Evolutionary conservation across 2,797 vertebrate species (phyloP).

Genomic region (Orestias chungarensis): DNA sequence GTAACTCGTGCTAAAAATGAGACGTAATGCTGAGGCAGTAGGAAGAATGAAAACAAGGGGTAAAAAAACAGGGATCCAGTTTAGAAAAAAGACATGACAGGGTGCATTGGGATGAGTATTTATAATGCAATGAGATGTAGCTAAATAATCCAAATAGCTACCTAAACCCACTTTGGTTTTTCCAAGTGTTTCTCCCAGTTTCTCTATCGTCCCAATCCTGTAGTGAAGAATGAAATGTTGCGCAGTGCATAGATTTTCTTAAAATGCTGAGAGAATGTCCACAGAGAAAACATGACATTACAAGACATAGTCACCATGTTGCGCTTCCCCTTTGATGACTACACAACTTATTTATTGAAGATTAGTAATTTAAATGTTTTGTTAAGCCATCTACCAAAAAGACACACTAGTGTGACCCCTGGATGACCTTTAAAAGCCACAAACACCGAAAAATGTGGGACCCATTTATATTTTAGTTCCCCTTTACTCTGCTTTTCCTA

Average conservation of each 20-base stretch:
- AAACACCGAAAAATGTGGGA: background rate
- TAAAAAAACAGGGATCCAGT: constrained; percentile 3
- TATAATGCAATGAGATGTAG: constrained; percentile 17
- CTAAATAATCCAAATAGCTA: constrained; percentile 29
- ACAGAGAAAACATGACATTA: constrained; percentile 12
- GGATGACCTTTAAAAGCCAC: background rate
- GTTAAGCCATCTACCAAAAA: constrained; percentile 4
- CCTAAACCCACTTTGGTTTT: constrained; percentile 28
- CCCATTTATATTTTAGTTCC: background rate
- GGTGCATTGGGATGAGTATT: constrained; percentile 7
- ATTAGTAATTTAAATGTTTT: background rate
- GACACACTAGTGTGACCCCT: background rate
- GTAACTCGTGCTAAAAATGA: constrained; percentile 24
- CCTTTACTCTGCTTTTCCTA: background rate
- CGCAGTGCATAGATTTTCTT: constrained; percentile 31
- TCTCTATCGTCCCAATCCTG: constrained; percentile 32
- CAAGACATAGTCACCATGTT: background rate
- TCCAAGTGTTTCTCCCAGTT: constrained; percentile 41
- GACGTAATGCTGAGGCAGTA: constrained; percentile 2
- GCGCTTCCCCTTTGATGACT: constrained; percentile 7
- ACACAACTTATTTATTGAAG: background rate
- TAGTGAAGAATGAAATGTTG: constrained; percentile 29
- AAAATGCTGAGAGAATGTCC: constrained; percentile 18
- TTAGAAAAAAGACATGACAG: background rate
- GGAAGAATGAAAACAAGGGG: background rate